phyloP scores from a whole-genome alignment of 2,797 vertebrate species.

The Pipistrellus nathusii region DNA sequence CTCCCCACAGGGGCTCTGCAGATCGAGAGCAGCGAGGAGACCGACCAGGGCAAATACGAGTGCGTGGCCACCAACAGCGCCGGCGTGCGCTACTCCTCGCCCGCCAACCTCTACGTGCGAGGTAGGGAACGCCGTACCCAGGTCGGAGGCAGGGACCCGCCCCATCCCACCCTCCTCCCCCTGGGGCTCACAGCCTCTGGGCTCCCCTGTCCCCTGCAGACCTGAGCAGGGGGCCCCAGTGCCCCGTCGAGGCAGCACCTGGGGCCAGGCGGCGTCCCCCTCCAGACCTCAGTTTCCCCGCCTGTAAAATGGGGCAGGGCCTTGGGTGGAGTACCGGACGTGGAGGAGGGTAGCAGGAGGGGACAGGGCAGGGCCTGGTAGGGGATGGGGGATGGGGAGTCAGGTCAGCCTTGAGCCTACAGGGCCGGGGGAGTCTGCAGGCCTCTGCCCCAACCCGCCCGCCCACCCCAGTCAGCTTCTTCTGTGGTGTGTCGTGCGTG shows the following conservation, averaged over 20 bases:
- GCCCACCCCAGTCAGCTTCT: slow-evolving; percentile 67
- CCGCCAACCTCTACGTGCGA: slow-evolving; percentile 99
- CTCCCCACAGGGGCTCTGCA: slow-evolving; percentile 95
- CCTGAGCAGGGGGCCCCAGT: slow-evolving; percentile 56
- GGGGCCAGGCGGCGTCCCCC: background rate
- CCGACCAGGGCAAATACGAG: slow-evolving; percentile 99
- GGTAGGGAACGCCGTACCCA: slow-evolving; percentile 94
- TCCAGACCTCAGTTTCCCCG: background rate
- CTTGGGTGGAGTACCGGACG: background rate
- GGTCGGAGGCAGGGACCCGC: slow-evolving; percentile 58
- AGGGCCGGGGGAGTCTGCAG: slow-evolving; percentile 80
- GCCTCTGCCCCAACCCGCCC: slow-evolving; percentile 63
- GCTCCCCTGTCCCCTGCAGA: slow-evolving; percentile 70
- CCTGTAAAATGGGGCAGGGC: background rate
- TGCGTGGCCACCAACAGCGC: slow-evolving; percentile 99
- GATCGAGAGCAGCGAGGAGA: slow-evolving; percentile 99
- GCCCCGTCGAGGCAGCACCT: background rate
- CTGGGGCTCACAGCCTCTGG: slow-evolving; percentile 70
- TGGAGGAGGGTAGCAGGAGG: background rate
- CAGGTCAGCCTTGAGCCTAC: slow-evolving; percentile 63
- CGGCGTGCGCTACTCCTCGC: slow-evolving; percentile 98
- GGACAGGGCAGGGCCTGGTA: background rate
- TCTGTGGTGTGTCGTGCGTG: slow-evolving; percentile 78
- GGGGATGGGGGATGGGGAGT: background rate
- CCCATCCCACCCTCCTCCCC: background rate